phyloP scores from a whole-genome alignment of 1,140 invertebrate species.

The Caenorhabditis latens region DNA sequence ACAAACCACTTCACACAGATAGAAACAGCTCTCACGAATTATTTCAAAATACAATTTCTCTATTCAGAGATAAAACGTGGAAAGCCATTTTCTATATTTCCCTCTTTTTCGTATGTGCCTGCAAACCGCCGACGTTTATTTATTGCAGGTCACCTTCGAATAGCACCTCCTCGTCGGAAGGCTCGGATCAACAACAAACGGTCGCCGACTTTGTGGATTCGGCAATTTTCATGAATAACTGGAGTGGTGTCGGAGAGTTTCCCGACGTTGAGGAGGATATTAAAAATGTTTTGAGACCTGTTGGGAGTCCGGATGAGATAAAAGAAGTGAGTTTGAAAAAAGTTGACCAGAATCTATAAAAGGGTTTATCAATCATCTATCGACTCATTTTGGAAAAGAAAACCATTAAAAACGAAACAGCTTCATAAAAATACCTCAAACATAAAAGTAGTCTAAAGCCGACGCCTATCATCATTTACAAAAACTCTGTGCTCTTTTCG shows the following conservation, averaged over 20 bases:
- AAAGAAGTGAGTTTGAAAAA: constrained; percentile 11
- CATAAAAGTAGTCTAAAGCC: neutral
- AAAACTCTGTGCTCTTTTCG: neutral
- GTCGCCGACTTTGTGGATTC: constrained; percentile 10
- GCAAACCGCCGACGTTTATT: neutral
- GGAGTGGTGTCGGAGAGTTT: constrained; percentile 31
- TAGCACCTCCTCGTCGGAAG: constrained; percentile 32
- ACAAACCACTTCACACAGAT: too few species aligned
- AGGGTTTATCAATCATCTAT: too few species aligned
- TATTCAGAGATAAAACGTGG: neutral
- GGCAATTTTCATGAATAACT: neutral
- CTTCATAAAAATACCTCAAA: neutral
- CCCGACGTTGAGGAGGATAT: constrained; percentile 23
- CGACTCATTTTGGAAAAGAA: too few species aligned
- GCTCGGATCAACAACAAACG: constrained; percentile 39
- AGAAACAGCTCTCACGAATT: neutral
- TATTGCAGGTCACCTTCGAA: constrained; percentile 19
- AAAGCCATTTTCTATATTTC: neutral
- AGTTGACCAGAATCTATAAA: too few species aligned
- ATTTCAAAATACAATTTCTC: neutral
- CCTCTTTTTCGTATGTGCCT: neutral
- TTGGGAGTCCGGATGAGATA: neutral
- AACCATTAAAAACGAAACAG: too few species aligned
- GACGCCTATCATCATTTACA: neutral
- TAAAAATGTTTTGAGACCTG: neutral